Evolutionary conservation across 1,140 invertebrate genomes (phyloP).

Genomic region (Hermetia illucens): DNA sequence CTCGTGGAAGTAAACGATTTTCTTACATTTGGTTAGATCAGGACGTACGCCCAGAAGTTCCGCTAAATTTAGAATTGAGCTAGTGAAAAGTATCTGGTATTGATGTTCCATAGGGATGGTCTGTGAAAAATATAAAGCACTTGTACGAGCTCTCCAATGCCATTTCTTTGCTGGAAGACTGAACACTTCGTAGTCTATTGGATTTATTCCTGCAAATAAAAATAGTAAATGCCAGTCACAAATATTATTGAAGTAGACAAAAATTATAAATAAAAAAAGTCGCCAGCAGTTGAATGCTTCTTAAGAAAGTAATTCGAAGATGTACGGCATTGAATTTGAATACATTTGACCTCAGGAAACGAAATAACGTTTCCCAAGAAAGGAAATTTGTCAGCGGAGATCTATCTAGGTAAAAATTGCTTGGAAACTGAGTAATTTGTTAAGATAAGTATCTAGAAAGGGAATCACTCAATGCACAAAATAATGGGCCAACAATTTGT

Average conservation of each 20-base stretch:
- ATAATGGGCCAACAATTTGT: too few relatives aligned
- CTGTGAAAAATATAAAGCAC: conserved; percentile 46
- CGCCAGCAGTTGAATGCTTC: neutral
- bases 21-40: conserved; percentile 41
- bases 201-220: conserved; percentile 17
- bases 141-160: conserved; percentile 61
- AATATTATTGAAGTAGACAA: neutral
- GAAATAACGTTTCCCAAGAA: too few relatives aligned
- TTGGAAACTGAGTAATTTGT: too few relatives aligned
- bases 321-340: too few relatives aligned
- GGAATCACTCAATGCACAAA: too few relatives aligned
- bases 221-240: conserved; percentile 2
- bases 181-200: conserved; percentile 30
- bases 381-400: too few relatives aligned
- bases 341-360: too few relatives aligned
- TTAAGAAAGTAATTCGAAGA: too few relatives aligned
- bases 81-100: conserved; percentile 46
- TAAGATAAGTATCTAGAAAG: too few relatives aligned
- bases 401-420: too few relatives aligned
- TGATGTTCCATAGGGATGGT: conserved; percentile 38
- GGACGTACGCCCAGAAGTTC: conserved; percentile 52
- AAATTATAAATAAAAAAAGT: neutral
- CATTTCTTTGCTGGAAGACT: conserved; percentile 58
- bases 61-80: conserved; percentile 56
- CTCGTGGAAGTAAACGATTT: conserved; percentile 68